phyloP scores from a whole-genome alignment of 2,113 vertebrate species.

The Gallinago jamesoni region DNA sequence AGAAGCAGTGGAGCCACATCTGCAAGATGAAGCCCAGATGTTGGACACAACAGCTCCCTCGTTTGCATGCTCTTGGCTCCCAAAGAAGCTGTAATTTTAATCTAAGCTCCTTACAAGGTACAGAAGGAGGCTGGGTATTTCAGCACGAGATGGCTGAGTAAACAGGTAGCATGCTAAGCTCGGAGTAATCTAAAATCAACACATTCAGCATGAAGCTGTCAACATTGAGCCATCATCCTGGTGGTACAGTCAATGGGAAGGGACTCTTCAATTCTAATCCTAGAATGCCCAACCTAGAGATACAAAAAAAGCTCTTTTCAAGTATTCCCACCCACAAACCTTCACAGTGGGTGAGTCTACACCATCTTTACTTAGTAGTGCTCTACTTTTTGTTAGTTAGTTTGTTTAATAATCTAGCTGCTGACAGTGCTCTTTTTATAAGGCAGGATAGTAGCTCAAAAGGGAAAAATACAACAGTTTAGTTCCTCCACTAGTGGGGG shows the following conservation, averaged over 20 bases:
- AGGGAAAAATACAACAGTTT: not conserved
- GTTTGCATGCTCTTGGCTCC: not conserved
- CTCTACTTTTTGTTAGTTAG: not conserved
- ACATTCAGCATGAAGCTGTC: not conserved
- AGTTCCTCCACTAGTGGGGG: not conserved
- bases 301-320: not conserved
- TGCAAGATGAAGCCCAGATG: not conserved
- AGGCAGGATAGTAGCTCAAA: not conserved
- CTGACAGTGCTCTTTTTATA: not conserved
- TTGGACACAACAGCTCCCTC: not conserved
- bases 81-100: not conserved
- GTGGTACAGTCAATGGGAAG: not conserved
- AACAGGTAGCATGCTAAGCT: not conserved
- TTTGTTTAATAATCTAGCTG: not conserved
- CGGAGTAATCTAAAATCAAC: not conserved
- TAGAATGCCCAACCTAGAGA: rapidly evolving
- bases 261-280: not conserved
- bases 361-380: not conserved
- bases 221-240: not conserved
- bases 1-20: not conserved
- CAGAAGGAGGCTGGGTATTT: not conserved
- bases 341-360: not conserved
- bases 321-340: not conserved
- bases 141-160: not conserved
- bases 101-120: not conserved